These are phyloP conservation scores for Leptodactylus fuscus DNA, from an alignment of 2,113 vertebrate species.

Conservation along the genomic window DNA sequence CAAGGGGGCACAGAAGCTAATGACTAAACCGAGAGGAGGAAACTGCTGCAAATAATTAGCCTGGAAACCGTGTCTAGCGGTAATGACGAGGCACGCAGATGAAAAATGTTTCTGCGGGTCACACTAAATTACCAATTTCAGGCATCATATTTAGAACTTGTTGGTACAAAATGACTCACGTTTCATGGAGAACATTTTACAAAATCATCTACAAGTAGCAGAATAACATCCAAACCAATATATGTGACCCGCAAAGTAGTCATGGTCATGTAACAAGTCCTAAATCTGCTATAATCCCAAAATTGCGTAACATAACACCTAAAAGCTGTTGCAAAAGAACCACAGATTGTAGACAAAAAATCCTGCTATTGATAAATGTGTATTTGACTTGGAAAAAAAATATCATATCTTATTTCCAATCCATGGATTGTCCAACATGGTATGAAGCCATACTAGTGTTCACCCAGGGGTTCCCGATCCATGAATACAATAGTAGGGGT, in stretches of 20 bases:
- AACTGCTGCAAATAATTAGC: constrained; percentile 46
- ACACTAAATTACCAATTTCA: not conserved
- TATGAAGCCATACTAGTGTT: too few relatives aligned
- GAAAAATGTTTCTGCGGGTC: not conserved
- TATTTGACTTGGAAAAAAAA: too few relatives aligned
- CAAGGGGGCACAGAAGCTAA: constrained; percentile 40
- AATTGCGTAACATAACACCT: not conserved
- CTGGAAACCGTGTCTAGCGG: constrained; percentile 14
- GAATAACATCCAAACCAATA: not conserved
- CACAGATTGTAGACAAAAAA: too few relatives aligned
- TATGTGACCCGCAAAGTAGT: not conserved
- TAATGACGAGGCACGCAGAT: not conserved
- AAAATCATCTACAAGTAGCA: not conserved
- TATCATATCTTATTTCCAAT: too few relatives aligned
- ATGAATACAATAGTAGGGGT: too few relatives aligned
- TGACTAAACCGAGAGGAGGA: constrained; percentile 1
- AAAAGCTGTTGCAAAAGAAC: not conserved
- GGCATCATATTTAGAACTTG: not conserved
- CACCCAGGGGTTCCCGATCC: too few relatives aligned
- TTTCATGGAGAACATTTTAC: not conserved
- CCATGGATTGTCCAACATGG: too few relatives aligned
- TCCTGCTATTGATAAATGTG: too few relatives aligned
- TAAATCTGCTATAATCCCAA: not conserved
- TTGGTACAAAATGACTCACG: not conserved
- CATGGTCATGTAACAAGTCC: not conserved